These are phyloP conservation scores for Tretioscincus oriximinensis DNA, from an alignment of 2,113 vertebrate species.

Conservation along the genomic window DNA sequence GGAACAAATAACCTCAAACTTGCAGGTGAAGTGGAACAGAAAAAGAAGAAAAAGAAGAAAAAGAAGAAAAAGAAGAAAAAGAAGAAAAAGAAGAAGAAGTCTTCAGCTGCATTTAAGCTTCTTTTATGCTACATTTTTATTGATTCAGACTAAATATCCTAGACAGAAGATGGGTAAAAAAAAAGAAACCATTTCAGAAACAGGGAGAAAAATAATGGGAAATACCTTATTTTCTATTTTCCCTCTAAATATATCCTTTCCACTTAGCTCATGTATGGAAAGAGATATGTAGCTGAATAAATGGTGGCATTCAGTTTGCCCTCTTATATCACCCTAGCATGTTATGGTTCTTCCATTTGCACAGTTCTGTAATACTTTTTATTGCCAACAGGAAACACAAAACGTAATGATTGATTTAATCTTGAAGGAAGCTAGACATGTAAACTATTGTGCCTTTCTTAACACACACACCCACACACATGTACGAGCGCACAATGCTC, in stretches of 20 bases:
- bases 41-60: too few relatives aligned
- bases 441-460: constrained; percentile 33
- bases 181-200: neutral
- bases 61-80: too few relatives aligned
- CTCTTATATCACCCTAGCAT: neutral
- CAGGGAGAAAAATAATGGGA: neutral
- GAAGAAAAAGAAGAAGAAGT: too few relatives aligned
- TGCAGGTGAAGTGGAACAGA: too few relatives aligned
- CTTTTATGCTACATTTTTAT: too few relatives aligned
- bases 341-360: neutral
- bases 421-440: constrained; percentile 55
- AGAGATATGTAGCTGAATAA: too few relatives aligned
- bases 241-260: too few relatives aligned
- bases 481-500: constrained; percentile 46
- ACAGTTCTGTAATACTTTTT: constrained; percentile 17
- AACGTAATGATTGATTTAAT: constrained; percentile 59
- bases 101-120: too few relatives aligned
- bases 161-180: too few relatives aligned
- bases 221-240: neutral
- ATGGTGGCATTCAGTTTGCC: neutral
- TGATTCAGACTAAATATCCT: too few relatives aligned
- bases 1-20: too few relatives aligned
- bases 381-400: constrained; percentile 20
- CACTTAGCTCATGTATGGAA: too few relatives aligned
- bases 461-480: neutral